phyloP scores from a whole-genome alignment of 2,797 vertebrate species.

The Oceanodroma leucorhoa region DNA sequence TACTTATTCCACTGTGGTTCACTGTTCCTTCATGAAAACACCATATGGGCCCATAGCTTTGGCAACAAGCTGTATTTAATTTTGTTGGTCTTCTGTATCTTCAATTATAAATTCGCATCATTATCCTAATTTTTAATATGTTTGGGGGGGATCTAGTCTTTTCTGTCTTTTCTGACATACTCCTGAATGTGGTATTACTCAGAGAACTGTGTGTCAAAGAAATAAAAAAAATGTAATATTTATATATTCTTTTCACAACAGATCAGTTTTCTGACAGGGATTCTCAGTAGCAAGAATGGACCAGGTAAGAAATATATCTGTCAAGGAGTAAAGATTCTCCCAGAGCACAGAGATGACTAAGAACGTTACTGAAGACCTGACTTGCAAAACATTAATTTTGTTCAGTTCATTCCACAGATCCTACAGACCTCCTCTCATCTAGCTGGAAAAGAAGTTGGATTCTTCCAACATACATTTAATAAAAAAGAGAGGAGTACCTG shows the following conservation, averaged over 20 bases:
- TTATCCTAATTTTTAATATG: not conserved
- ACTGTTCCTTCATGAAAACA: not conserved
- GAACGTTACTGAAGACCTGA: not conserved
- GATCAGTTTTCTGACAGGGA: not conserved
- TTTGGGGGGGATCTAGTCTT: not conserved
- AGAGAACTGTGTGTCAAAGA: not conserved
- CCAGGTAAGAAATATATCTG: not conserved
- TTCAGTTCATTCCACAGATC: not conserved
- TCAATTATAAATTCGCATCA: accelerated
- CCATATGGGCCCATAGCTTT: not conserved
- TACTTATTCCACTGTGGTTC: not conserved
- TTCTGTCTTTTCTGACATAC: not conserved
- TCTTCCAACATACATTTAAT: not conserved
- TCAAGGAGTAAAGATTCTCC: not conserved
- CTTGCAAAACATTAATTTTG: not conserved
- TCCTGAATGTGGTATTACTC: not conserved
- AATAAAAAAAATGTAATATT: not conserved
- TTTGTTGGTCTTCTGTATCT: not conserved
- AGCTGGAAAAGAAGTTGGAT: not conserved
- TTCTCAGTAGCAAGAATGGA: not conserved
- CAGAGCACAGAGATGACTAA: not conserved
- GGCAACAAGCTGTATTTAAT: not conserved
- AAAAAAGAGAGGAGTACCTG: accelerated
- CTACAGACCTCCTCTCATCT: not conserved
- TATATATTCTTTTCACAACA: not conserved